Evolutionary conservation across 2,888 invertebrate genomes (phyloP).

Genomic region (Idaea straminata): DNA sequence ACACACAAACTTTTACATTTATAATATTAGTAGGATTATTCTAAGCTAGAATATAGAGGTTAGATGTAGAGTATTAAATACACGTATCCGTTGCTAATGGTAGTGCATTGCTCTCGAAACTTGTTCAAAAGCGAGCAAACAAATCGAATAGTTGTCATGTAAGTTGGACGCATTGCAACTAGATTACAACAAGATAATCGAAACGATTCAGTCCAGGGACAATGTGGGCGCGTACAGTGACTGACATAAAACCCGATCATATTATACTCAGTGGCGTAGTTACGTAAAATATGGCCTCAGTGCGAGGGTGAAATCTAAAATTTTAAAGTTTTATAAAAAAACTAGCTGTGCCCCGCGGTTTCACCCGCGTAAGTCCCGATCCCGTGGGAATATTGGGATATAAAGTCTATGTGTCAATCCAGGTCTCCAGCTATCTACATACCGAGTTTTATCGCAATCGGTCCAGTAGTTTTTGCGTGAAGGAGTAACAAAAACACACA

Average conservation of each 20-base stretch:
- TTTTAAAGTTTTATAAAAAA: too few species aligned
- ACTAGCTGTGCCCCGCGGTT: too few species aligned
- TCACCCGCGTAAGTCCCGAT: too few species aligned
- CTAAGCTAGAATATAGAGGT: not conserved
- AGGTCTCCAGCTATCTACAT: too few species aligned
- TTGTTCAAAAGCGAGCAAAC: conserved; percentile 20
- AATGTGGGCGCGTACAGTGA: conserved; percentile 33
- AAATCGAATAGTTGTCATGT: conserved; percentile 29
- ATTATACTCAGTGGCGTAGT: conserved; percentile 12
- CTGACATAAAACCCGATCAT: conserved; percentile 30
- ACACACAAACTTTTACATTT: too few species aligned
- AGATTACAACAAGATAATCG: conserved; percentile 37
- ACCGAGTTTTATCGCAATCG: too few species aligned
- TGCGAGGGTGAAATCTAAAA: too few species aligned
- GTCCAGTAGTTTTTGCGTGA: too few species aligned
- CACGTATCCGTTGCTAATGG: conserved; percentile 3
- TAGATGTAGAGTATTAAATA: not conserved
- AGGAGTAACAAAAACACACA: too few species aligned
- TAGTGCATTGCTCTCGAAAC: conserved; percentile 13
- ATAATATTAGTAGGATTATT: not conserved
- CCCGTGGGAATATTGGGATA: too few species aligned
- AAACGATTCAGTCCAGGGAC: conserved; percentile 30
- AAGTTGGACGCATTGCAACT: conserved; percentile 34
- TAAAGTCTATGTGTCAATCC: too few species aligned
- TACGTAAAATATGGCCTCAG: conserved; percentile 5